Percentiles rank a stretch among this genome's conserved stretches.
phyloP scores from a whole-genome alignment of 2,113 vertebrate genomes.

The Phylloscopus whistleri region DNA sequence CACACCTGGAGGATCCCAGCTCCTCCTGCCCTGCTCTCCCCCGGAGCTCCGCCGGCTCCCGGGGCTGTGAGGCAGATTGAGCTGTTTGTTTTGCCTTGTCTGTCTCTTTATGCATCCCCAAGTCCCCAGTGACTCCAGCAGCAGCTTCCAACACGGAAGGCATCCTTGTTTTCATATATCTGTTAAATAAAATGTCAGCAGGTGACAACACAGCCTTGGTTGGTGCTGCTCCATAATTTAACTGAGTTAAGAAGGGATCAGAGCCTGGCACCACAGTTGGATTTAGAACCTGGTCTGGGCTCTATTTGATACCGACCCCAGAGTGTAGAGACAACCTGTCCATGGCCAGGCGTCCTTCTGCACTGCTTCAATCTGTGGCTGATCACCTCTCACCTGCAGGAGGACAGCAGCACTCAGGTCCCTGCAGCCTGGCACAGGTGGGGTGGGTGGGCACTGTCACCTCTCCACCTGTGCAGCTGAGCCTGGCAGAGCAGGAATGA shows the following conservation, averaged over 20 bases:
- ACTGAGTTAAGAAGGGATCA: neutral
- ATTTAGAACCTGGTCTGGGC: neutral
- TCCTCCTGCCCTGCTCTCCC: fast-evolving
- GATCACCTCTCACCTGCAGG: fast-evolving
- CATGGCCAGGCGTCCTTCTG: neutral
- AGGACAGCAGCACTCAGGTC: neutral
- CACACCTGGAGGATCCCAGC: fast-evolving
- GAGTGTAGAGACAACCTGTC: neutral
- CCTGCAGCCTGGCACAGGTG: neutral
- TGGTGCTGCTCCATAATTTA: neutral
- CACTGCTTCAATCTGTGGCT: neutral
- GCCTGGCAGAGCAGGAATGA: neutral
- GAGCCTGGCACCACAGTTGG: neutral
- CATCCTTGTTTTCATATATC: constrained; percentile 47
- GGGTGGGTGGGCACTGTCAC: neutral
- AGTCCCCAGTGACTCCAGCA: constrained; percentile 45
- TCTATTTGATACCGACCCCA: neutral
- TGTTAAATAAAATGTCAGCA: constrained; percentile 59
- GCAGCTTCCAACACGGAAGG: constrained; percentile 37
- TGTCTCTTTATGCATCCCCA: constrained; percentile 58
- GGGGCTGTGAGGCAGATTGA: constrained; percentile 19
- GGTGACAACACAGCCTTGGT: constrained; percentile 22
- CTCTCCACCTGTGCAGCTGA: neutral
- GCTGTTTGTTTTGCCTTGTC: constrained; percentile 63
- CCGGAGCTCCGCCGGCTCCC: fast-evolving